A percentile compares a stretch with the other conserved stretches of the same genome.
Conservation (phyloP, 2,888 invertebrate species). For the Craniophora ligustri region DNA sequence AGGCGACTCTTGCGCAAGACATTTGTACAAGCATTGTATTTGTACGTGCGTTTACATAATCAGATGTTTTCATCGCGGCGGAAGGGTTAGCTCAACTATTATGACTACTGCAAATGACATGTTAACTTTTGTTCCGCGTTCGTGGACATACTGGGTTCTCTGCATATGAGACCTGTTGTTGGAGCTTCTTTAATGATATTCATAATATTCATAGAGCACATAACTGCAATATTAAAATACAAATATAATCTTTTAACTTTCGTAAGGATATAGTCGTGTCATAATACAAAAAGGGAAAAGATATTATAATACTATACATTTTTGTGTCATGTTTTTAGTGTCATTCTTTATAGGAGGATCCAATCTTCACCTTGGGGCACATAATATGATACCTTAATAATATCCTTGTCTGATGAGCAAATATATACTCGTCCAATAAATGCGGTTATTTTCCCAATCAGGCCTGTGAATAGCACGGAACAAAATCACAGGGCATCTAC, state of each 20-base stretch:
- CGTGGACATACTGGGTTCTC: constrained; percentile 23
- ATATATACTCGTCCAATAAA: constrained; percentile 26
- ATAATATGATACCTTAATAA: constrained; percentile 11
- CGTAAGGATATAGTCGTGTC: too few relatives aligned
- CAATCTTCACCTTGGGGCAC: too few relatives aligned
- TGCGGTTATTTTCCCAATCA: constrained; percentile 40
- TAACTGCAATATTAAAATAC: too few relatives aligned
- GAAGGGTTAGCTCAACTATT: constrained; percentile 46
- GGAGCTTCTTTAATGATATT: constrained; percentile 1
- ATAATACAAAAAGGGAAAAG: too few relatives aligned
- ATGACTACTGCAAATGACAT: constrained; percentile 47
- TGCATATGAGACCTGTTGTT: constrained; percentile 11
- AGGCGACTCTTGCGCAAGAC: constrained; percentile 53
- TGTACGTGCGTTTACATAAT: constrained; percentile 54
- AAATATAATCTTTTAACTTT: too few relatives aligned
- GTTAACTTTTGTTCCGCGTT: constrained; percentile 42
- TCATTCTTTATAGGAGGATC: too few relatives aligned
- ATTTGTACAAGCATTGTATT: constrained; percentile 29
- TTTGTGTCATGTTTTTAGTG: too few relatives aligned
- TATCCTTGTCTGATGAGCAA: constrained; percentile 13
- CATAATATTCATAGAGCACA: too few relatives aligned
- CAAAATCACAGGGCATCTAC: constrained; percentile 39
- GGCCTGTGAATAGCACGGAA: constrained; percentile 14
- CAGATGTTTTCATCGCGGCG: constrained; percentile 49
- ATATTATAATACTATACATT: too few relatives aligned